Conservation (phyloP, 1,140 invertebrate genomes). For the Odontomachus brunneus region DNA sequence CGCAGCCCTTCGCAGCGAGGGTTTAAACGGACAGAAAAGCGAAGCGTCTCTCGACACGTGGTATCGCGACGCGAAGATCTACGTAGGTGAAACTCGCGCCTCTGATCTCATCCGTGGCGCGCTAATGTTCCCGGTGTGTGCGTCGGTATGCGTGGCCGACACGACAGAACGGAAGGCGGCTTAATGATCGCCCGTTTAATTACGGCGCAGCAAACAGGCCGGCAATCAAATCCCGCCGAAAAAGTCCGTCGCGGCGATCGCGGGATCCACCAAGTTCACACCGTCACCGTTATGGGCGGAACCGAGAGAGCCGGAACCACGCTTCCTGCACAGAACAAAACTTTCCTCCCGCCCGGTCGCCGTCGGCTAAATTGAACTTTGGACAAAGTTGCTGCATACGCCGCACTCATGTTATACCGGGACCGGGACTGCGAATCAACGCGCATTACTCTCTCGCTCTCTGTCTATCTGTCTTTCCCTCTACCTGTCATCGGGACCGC, state of each 20-base stretch:
- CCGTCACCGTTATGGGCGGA: constrained; percentile 81
- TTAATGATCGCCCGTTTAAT: constrained; percentile 54
- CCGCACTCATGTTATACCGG: constrained; percentile 51
- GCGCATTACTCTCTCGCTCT: constrained; percentile 16
- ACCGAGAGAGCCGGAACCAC: constrained; percentile 79
- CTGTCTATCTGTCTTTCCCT: no score
- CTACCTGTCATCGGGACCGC: constrained; percentile 25
- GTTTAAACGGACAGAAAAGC: neutral
- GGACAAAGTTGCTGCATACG: constrained; percentile 72
- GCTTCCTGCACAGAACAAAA: constrained; percentile 79
- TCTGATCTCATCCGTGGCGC: neutral
- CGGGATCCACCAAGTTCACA: constrained; percentile 67
- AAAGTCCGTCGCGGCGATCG: constrained; percentile 23
- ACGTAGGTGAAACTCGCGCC: neutral
- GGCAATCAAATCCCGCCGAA: constrained; percentile 49
- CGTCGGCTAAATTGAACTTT: constrained; percentile 80
- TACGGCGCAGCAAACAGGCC: constrained; percentile 16
- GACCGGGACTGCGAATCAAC: constrained; percentile 65
- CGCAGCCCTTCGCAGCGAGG: neutral
- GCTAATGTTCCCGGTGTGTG: neutral
- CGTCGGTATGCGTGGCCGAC: neutral
- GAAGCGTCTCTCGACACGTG: neutral
- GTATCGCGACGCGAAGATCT: neutral
- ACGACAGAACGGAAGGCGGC: constrained; percentile 10
- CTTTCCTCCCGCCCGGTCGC: constrained; percentile 56